Evolutionary conservation across 2,113 vertebrate species (phyloP).

Genomic region (Leuciscus idus): DNA sequence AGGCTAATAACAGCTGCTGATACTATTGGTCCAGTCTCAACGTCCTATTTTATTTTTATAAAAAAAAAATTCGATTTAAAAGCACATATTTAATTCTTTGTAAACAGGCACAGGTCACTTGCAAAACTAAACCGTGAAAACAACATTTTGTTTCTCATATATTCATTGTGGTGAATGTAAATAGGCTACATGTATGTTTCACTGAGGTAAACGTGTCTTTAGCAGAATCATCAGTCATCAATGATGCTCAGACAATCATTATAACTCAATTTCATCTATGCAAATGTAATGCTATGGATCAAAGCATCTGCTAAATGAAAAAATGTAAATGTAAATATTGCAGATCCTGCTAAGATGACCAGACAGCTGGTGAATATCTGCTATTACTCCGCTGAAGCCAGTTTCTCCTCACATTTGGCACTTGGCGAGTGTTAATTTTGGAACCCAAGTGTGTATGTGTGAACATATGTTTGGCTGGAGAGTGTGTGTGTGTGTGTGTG

Average conservation of each 20-base stretch:
- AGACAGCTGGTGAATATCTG: neutral
- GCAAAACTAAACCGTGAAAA: neutral
- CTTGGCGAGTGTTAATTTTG: constrained; percentile 1
- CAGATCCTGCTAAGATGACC: neutral
- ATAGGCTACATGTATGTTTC: neutral
- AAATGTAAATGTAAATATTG: too few species aligned
- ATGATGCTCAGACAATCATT: neutral
- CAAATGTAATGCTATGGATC: too few species aligned
- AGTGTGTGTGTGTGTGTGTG: too few species aligned
- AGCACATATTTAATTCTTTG: neutral
- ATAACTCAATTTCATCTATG: too few species aligned
- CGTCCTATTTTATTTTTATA: too few species aligned
- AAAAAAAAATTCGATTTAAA: too few species aligned
- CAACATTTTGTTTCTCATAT: neutral
- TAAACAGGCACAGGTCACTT: neutral
- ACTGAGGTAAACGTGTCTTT: neutral
- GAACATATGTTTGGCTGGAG: too few species aligned
- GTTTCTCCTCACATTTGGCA: neutral
- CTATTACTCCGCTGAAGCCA: neutral
- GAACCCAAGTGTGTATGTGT: too few species aligned
- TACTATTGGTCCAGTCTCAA: too few species aligned
- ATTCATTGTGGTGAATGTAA: too few species aligned
- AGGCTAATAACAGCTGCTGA: too few species aligned
- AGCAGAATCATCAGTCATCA: neutral
- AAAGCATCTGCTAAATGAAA: too few species aligned